Base-by-base conservation (phyloP, 2,888 invertebrate genomes). In the Cordilura impudica region DNA sequence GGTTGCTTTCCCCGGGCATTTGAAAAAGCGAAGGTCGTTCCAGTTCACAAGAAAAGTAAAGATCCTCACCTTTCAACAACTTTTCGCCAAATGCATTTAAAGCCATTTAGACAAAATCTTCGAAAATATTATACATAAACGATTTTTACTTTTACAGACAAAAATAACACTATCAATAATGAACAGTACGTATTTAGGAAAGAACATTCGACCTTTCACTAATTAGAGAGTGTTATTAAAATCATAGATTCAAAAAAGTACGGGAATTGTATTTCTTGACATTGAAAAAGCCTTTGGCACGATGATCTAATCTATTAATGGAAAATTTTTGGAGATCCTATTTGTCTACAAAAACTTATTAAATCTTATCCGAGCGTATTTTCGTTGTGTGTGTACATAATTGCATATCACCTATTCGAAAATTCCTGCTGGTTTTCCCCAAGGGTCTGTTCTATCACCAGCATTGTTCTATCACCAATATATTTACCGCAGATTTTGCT, bases 221-320 rank as follows among this genome's bases (percentile, higher is more conserved):
- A 69, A 69, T 0, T 69, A n/a, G 58, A 69, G 4, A 31, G 67
- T 47, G 31, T 69, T 2, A 10, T 49, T 5, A 58, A 69, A 8
- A 0, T 69, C 18, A 21, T 69, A 29, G 26, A 10, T 18, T 14
- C 4, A 45, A 26, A 56, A 26, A 26, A 26, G 26, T 26, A 26
- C 26, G 26, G 26, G 26, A 4, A 26, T 26, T 26, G 26, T 26
- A 4, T 6, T 26, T 26, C 26, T 26, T 6, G 26, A 26, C 26
- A 26, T 26, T 6, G 26, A 26, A 26, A n/a, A n/a, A n/a, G n/a
- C n/a, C n/a, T 26, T 26, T 26, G 26, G 26, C 26, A 26, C 26
- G 26, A 26, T 26, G 26, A 6, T 10, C 2, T 54, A 8, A 7
- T 54, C 10, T 29, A 14, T 4, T 29, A 54, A 29, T 29, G 26